Percentiles rank a stretch among this genome's conserved stretches.
Evolutionary conservation across 1,140 invertebrate species (phyloP).

Genomic region (Calosoma granatense): DNA sequence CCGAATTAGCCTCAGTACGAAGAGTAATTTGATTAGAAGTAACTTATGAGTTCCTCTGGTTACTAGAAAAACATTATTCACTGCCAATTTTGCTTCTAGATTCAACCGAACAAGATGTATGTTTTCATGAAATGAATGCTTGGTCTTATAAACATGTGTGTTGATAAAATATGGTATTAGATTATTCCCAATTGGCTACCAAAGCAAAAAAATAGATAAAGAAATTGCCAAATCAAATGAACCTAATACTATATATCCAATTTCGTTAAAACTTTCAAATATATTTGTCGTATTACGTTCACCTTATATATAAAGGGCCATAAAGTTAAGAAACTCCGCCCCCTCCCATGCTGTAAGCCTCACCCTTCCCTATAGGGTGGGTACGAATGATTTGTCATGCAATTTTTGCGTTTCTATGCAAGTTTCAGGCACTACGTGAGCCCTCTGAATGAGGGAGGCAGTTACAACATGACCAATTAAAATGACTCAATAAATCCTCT

Average conservation of each 20-base stretch:
- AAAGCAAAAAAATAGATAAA: background rate
- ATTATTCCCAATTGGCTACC: no score
- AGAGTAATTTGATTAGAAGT: background rate
- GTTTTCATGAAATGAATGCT: background rate
- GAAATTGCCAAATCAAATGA: background rate
- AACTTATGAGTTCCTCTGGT: background rate
- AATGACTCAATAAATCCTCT: background rate
- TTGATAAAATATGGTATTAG: no score
- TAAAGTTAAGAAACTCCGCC: background rate
- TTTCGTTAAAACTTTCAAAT: constrained; percentile 3
- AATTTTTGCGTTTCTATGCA: constrained; percentile 3
- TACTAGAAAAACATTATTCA: background rate
- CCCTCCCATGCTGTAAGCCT: background rate
- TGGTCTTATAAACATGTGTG: no score
- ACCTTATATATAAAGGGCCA: background rate
- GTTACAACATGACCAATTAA: constrained; percentile 1
- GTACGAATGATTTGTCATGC: background rate
- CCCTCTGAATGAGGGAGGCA: background rate
- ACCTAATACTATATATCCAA: background rate
- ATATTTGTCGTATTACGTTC: background rate
- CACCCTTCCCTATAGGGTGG: background rate
- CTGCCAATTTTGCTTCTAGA: background rate
- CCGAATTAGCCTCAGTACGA: constrained; percentile 1
- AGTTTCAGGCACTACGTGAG: background rate
- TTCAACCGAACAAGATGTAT: background rate